A percentile compares a stretch with the other conserved stretches of the same genome.
Evolutionary conservation across 2,113 vertebrate genomes (phyloP).

Genomic region (Hymenochirus boettgeri): DNA sequence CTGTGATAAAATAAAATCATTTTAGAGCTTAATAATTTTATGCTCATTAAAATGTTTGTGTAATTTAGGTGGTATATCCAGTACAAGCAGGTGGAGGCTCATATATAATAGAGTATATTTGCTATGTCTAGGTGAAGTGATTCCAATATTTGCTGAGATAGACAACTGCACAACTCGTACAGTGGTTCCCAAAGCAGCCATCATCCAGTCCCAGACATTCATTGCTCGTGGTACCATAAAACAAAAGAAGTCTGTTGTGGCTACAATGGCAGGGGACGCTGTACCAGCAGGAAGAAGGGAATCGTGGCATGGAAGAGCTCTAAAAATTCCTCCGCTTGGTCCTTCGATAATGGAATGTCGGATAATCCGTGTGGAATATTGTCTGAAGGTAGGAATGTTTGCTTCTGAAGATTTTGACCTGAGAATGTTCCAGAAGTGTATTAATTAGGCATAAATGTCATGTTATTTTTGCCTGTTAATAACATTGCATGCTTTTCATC

Average conservation of each 20-base stretch:
- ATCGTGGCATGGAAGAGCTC: conserved; percentile 83
- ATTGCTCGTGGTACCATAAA: conserved; percentile 84
- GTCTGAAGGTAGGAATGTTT: conserved; percentile 72
- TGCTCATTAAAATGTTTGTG: too few relatives aligned
- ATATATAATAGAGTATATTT: too few relatives aligned
- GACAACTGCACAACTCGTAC: conserved; percentile 82
- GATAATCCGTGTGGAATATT: conserved; percentile 90
- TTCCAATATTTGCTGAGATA: conserved; percentile 89
- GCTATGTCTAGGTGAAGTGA: conserved; percentile 83
- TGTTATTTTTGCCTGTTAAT: too few relatives aligned
- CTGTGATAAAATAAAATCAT: too few relatives aligned
- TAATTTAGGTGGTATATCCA: too few relatives aligned
- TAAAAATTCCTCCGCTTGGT: conserved; percentile 88
- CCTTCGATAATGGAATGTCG: conserved; percentile 91
- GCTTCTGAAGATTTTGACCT: too few relatives aligned
- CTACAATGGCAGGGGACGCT: conserved; percentile 72
- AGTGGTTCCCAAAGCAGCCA: conserved; percentile 78
- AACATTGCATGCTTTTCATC: too few relatives aligned
- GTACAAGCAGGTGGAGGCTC: too few relatives aligned
- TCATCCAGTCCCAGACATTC: conserved; percentile 94
- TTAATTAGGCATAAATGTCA: too few relatives aligned
- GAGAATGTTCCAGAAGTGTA: too few relatives aligned
- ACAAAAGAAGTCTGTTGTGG: conserved; percentile 84
- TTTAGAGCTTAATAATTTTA: too few relatives aligned
- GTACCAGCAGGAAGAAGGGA: conserved; percentile 68